Conservation (phyloP, 2,888 invertebrate genomes). For the Monoplex corrugatus region DNA sequence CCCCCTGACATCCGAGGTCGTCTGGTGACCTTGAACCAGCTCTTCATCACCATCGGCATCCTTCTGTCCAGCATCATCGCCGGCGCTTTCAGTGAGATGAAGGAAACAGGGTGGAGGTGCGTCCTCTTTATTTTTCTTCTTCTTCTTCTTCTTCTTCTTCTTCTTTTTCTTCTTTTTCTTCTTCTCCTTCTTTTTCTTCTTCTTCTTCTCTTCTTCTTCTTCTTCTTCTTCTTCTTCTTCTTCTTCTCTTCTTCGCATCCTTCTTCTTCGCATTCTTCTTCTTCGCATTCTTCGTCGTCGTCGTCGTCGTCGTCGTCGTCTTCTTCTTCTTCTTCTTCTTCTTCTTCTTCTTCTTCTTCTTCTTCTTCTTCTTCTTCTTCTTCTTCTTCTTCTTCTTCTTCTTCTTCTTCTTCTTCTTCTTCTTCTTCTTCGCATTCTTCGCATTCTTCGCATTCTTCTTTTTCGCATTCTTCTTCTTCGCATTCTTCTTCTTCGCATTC, state of each 20-base stretch:
- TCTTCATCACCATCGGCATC: constrained; percentile 83
- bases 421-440: background rate
- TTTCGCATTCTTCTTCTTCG: background rate
- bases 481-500: too few relatives aligned
- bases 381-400: background rate
- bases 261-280: background rate
- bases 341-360: background rate
- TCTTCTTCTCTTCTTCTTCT: constrained; percentile 4
- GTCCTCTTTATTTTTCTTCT: background rate
- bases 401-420: background rate
- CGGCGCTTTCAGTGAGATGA: constrained; percentile 82
- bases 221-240: background rate
- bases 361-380: background rate
- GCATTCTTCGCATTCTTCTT: background rate
- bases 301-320: background rate
- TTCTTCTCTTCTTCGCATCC: background rate
- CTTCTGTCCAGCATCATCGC: constrained; percentile 82
- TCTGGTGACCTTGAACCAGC: constrained; percentile 83
- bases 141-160: constrained; percentile 23
- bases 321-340: background rate
- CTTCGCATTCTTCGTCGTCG: background rate
- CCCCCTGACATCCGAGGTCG: constrained; percentile 82
- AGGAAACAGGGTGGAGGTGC: constrained; percentile 83
- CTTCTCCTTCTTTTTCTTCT: background rate
- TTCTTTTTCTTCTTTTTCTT: constrained; percentile 30